Conservation (phyloP, 2,113 vertebrate genomes). For the Turnix velox region DNA sequence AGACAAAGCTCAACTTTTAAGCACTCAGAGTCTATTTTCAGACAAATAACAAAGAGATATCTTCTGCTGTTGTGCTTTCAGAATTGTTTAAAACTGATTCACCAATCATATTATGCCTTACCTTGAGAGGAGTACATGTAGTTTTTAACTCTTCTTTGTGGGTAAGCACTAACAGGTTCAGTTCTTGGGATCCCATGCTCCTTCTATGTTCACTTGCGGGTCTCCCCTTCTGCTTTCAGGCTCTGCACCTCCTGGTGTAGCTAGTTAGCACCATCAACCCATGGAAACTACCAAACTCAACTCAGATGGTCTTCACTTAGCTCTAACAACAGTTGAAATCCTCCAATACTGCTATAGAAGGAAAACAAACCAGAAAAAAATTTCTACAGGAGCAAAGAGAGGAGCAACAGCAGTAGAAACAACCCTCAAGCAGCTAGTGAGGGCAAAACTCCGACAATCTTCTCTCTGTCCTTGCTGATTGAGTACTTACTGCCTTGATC, state of each 20-base stretch:
- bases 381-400: not conserved
- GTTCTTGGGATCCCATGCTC: not conserved
- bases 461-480: not conserved
- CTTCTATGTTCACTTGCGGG: accelerated
- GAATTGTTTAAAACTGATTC: not conserved
- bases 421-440: not conserved
- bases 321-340: not conserved
- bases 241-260: not conserved
- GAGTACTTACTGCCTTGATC: not conserved
- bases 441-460: not conserved
- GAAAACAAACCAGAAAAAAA: not conserved
- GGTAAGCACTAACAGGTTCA: not conserved
- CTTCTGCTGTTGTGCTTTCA: not conserved
- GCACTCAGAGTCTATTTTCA: not conserved
- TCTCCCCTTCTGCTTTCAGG: not conserved
- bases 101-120: accelerated
- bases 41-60: not conserved
- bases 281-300: not conserved
- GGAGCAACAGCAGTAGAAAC: not conserved
- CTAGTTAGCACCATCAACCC: not conserved
- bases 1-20: not conserved
- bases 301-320: not conserved
- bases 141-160: not conserved
- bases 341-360: not conserved
- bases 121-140: not conserved